A percentile compares a stretch with the other conserved stretches of the same genome.
Conservation (phyloP, 2,888 invertebrate species). For the Acleris holmiana region DNA sequence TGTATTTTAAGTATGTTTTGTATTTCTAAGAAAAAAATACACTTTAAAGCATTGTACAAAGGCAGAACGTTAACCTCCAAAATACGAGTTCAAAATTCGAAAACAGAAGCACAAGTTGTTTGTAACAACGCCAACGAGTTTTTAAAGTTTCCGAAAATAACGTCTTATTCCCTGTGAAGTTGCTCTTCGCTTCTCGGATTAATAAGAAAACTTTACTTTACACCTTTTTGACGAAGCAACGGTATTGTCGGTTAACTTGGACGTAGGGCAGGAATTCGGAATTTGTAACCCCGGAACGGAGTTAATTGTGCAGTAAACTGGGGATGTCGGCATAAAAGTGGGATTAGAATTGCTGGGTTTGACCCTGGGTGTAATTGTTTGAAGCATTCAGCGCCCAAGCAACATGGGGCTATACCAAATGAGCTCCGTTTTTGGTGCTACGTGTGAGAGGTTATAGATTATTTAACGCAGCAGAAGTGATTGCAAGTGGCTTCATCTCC, state of each 20-base stretch:
- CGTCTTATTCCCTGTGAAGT: constrained; percentile 21
- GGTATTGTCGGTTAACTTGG: constrained; percentile 20
- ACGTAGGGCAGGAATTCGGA: constrained; percentile 6
- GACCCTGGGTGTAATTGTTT: neutral
- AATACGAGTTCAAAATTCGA: constrained; percentile 27
- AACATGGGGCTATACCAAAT: too few species aligned
- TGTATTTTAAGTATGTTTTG: too few species aligned
- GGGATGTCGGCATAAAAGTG: constrained; percentile 5
- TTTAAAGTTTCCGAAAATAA: constrained; percentile 32
- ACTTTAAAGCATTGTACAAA: constrained; percentile 16
- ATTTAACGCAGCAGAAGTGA: too few species aligned
- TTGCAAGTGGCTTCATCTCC: too few species aligned
- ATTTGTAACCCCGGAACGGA: constrained; percentile 7
- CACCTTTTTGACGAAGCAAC: constrained; percentile 27
- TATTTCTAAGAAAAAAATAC: too few species aligned
- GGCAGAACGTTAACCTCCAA: constrained; percentile 20
- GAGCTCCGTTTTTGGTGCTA: too few species aligned
- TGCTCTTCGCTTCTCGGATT: constrained; percentile 19
- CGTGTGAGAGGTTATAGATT: too few species aligned
- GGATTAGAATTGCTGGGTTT: neutral
- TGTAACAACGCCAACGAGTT: constrained; percentile 32
- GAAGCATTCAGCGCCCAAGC: neutral
- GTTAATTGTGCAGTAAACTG: constrained; percentile 12
- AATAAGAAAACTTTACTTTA: constrained; percentile 34
- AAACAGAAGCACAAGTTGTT: constrained; percentile 32